phyloP scores from a whole-genome alignment of 2,888 invertebrate genomes.

The Drosophila suboccidentalis region DNA sequence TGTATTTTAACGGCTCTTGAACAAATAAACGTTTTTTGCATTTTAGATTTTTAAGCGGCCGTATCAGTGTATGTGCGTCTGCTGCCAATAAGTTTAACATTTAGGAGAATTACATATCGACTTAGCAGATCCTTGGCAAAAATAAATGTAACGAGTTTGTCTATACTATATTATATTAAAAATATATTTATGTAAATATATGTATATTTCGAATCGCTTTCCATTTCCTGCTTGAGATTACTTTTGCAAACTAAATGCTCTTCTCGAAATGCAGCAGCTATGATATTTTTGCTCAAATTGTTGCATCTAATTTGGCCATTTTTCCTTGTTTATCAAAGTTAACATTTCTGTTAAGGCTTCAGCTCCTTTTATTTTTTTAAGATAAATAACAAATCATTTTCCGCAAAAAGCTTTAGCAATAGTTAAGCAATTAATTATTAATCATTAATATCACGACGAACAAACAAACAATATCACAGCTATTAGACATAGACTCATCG shows the following conservation, averaged over 20 bases:
- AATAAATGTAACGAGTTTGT: constrained; percentile 37
- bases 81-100: constrained; percentile 54
- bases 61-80: constrained; percentile 11
- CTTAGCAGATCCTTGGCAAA: constrained; percentile 48
- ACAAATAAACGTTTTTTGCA: constrained; percentile 80
- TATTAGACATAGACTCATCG: too few relatives aligned
- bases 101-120: constrained; percentile 73
- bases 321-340: not conserved
- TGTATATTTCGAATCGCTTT: constrained; percentile 38
- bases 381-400: too few relatives aligned
- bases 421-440: too few relatives aligned
- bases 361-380: too few relatives aligned
- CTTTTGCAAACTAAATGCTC: constrained; percentile 43
- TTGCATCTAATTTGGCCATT: too few relatives aligned
- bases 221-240: constrained; percentile 65
- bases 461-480: too few relatives aligned
- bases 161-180: constrained; percentile 31
- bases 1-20: constrained; percentile 77
- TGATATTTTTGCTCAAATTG: constrained; percentile 28
- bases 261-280: constrained; percentile 20
- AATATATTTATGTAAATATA: too few relatives aligned
- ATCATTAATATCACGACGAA: too few relatives aligned
- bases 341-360: too few relatives aligned
- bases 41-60: constrained; percentile 72
- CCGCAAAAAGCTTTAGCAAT: too few relatives aligned